Percentiles rank a stretch among this genome's conserved stretches.
Conservation (phyloP, 92 coral and sea anemone genomes). For the Porites rus region DNA sequence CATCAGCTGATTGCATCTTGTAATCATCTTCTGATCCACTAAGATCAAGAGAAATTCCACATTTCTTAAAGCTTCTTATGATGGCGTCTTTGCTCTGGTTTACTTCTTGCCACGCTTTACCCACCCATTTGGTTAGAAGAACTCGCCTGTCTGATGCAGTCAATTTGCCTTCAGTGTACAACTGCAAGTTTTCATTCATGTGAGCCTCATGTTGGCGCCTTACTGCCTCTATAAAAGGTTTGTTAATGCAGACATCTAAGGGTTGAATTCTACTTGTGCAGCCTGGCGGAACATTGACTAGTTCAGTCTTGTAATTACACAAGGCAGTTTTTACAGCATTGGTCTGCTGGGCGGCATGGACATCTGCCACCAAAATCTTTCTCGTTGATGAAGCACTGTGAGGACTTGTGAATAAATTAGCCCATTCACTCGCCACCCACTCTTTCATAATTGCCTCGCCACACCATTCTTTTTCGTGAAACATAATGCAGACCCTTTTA, state of each 20-base stretch:
- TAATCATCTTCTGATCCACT: slow-evolving; percentile 23
- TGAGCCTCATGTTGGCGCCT: slow-evolving; percentile 46
- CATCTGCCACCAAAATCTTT: slow-evolving; percentile 56
- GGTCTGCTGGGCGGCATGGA: slow-evolving; percentile 57
- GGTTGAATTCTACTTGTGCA: slow-evolving; percentile 34
- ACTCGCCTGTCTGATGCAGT: slow-evolving; percentile 57
- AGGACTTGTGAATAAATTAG: slow-evolving; percentile 47
- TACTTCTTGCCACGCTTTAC: slow-evolving; percentile 47
- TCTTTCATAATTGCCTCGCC: slow-evolving; percentile 38
- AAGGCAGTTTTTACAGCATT: slow-evolving; percentile 27
- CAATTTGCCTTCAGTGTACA: slow-evolving; percentile 43
- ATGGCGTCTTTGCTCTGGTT: slow-evolving; percentile 35
- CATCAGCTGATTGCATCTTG: not conserved
- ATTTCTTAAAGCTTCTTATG: slow-evolving; percentile 26
- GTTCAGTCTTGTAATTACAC: slow-evolving; percentile 38
- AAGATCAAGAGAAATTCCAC: slow-evolving; percentile 27
- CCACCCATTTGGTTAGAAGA: slow-evolving; percentile 56
- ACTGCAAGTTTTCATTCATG: slow-evolving; percentile 41
- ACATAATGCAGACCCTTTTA: slow-evolving; percentile 23
- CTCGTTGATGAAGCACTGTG: slow-evolving; percentile 13
- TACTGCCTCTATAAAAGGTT: slow-evolving; percentile 43
- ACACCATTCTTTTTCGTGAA: slow-evolving; percentile 43
- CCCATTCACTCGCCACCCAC: slow-evolving; percentile 46
- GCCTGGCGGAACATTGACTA: slow-evolving; percentile 40
- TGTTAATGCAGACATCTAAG: slow-evolving; percentile 30